A percentile compares a stretch with the other conserved stretches of the same genome.
Conservation (phyloP, 2,113 vertebrate species). For the Tupaia chinensis region DNA sequence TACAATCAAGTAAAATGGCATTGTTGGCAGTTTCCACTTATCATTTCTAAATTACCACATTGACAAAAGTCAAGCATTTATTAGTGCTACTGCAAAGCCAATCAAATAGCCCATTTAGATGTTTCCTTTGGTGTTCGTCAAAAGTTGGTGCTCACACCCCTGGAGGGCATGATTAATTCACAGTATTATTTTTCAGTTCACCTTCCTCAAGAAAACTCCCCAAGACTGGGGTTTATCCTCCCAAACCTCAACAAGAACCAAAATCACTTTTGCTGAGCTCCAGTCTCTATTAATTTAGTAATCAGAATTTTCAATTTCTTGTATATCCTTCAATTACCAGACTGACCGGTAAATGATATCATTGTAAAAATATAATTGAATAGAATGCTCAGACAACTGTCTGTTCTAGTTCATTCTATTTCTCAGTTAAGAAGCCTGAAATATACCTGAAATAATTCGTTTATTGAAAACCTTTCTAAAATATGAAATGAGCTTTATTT, state of each 20-base stretch:
- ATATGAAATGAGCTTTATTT: not conserved
- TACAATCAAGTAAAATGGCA: conserved; percentile 85
- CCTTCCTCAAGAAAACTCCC: not conserved
- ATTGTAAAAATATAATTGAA: not conserved
- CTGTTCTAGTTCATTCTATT: not conserved
- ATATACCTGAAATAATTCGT: conserved; percentile 9
- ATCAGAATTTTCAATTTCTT: conserved; percentile 35
- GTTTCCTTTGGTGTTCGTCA: conserved; percentile 61
- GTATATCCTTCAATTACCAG: conserved; percentile 32
- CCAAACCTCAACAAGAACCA: not conserved
- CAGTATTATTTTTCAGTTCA: conserved; percentile 23
- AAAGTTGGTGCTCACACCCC: conserved; percentile 66
- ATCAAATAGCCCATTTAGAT: conserved; percentile 51
- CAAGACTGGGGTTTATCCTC: not conserved
- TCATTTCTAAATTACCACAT: conserved; percentile 78
- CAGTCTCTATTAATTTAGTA: conserved; percentile 60
- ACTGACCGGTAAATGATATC: not conserved
- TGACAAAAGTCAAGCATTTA: conserved; percentile 84
- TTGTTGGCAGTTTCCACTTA: conserved; percentile 83
- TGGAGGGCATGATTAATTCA: conserved; percentile 29
- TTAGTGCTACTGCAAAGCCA: conserved; percentile 71
- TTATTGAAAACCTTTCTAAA: conserved; percentile 22
- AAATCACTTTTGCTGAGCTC: conserved; percentile 44
- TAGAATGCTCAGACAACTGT: conserved; percentile 13
- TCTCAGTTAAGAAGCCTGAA: conserved; percentile 15